Evolutionary conservation across 2,797 vertebrate species (phyloP), one percentile per base, ranked within the genome.

Genomic region (Lophius americanus): DNA sequence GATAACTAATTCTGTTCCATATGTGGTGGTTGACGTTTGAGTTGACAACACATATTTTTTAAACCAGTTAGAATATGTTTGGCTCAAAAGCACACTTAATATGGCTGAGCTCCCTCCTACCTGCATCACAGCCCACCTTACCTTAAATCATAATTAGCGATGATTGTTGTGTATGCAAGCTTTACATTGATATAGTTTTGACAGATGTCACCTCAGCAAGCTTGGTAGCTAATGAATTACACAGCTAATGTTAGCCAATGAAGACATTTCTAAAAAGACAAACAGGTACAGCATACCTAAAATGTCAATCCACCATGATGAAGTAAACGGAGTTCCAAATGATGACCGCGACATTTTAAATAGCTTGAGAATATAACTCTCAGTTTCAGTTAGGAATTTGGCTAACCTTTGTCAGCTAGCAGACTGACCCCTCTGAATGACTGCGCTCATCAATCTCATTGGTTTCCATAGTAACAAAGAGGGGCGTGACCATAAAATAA

Each of bases 401-500:
- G 85, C 76, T 81, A 85, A 83, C 56, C 49, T 51, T 47, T 60
- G 47, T 62, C 55, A 60, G 78, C 83, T 78, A 79, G 70, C 60
- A 10, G 43, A 56, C 32, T 43, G 59, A 62, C 56, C 54, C 72
- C 65, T 74, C 65, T 81, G 73, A 10, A 54, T 49, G 38, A 76
- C 78, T 46, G 44, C 52, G 12, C 75, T 72, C 78, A 75, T 84
- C 82, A 69, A 52, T 44, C 77, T 83, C 76, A 75, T 14, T 60
- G 81, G 88, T 92, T 90, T 86, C 88, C 86, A 91, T 84, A 83
- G 84, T 85, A 90, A 90, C 85, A 81, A 80, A 73, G 77, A 48
- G 78, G 51, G 83, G 84, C 70, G 82, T 76, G 81, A 75, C 11
- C 52, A 55, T 1, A 5, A 6, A 6, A 2, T 0, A 9, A 35